Evolutionary conservation across 2,888 invertebrate species (phyloP), one percentile per base, ranked within the genome.

Genomic region (Teleogryllus oceanicus): DNA sequence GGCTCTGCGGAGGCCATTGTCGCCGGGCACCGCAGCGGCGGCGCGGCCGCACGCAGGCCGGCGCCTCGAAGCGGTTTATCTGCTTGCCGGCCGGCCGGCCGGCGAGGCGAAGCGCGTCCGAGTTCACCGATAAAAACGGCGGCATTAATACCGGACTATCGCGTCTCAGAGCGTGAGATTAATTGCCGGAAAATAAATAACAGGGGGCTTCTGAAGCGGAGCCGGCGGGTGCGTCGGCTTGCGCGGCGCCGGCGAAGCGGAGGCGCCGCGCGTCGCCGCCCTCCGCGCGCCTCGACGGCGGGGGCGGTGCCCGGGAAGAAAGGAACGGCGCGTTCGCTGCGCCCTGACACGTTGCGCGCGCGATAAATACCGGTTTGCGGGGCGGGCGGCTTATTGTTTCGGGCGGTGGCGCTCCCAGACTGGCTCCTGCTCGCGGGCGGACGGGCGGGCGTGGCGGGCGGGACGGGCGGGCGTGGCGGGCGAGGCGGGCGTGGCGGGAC

Each of bases 111-210:
- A 5, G 12, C 62, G 62, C 62, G 62, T 62, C 62, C 62, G 37
- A 37, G 37, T 37, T 37, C 37, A 37, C 37, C 37, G 13, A 62
- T 62, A 62, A 62, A 62, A 62, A 62, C 62, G 62, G 62, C 13
- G n/a, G 62, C 62, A 18, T 62, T 62, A 62, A 62, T n/a, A 62
- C 12, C n/a, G 62, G 62, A n/a, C 62, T 62, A 62, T 62, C 62
- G 62, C 62, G 62, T 62, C 62, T 62, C 13, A n/a, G n/a, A 4
- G 16, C 16, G 13, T 62, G 62, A 62, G 62, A 62, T 62, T 62
- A 62, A 62, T 62, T 62, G 62, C 62, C 62, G 62, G 62, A 62
- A 62, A 62, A 62, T 62, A 62, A 62, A 62, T 62, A 62, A 62
- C 13, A n/a, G 62, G 62, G n/a, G 62, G n/a, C 62, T 62, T 62